phyloP scores from a whole-genome alignment of 1,140 invertebrate species.

The Parapsyche elsis region DNA sequence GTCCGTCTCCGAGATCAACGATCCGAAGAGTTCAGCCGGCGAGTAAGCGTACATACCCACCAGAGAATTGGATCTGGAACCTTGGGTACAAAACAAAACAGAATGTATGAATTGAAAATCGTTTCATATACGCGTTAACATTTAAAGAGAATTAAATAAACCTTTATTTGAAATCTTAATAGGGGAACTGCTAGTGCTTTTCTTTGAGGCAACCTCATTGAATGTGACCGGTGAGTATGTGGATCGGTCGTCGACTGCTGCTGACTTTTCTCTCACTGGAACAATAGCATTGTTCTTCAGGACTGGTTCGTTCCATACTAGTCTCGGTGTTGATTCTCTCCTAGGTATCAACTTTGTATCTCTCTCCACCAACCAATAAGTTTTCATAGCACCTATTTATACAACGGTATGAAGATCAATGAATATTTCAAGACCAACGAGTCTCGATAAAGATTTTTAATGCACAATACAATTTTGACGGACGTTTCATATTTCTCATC shows the following conservation, averaged over 20 bases:
- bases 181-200: slow-evolving; percentile 80
- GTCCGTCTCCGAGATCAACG: slow-evolving; percentile 69
- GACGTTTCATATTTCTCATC: neutral
- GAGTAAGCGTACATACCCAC: slow-evolving; percentile 68
- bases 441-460: neutral
- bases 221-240: slow-evolving; percentile 88
- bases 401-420: neutral
- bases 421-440: neutral
- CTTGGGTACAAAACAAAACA: slow-evolving; percentile 57
- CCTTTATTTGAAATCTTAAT: slow-evolving; percentile 63
- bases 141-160: slow-evolving; percentile 36
- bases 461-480: neutral
- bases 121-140: neutral
- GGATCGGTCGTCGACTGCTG: slow-evolving; percentile 67
- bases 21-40: slow-evolving; percentile 66
- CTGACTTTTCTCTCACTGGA: slow-evolving; percentile 55
- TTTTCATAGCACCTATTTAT: slow-evolving; percentile 86
- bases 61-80: slow-evolving; percentile 71
- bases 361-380: slow-evolving; percentile 86
- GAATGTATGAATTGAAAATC: neutral
- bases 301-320: slow-evolving; percentile 58
- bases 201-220: slow-evolving; percentile 77
- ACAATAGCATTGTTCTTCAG: slow-evolving; percentile 27
- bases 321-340: slow-evolving; percentile 63
- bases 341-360: slow-evolving; percentile 69